Conservation (phyloP, 2,797 vertebrate genomes). For the Gymnoscopelus braueri region DNA sequence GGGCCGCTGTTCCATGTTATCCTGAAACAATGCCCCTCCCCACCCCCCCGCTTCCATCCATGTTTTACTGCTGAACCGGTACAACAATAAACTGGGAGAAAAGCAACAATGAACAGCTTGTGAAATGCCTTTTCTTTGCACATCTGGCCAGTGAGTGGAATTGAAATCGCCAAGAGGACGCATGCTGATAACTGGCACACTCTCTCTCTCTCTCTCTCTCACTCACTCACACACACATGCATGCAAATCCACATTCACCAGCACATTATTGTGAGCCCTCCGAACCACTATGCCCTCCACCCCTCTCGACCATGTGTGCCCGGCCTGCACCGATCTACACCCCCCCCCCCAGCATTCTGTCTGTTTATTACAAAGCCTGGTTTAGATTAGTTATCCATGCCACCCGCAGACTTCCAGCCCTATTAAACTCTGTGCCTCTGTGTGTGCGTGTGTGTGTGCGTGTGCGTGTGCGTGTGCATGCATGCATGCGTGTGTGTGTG, state of each 20-base stretch:
- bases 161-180: conserved; percentile 19
- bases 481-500: conserved; percentile 11
- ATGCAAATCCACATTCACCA: conserved; percentile 12
- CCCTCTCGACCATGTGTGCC: not conserved
- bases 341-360: conserved; percentile 55
- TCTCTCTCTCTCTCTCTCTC: conserved; percentile 10
- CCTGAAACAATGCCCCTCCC: conserved; percentile 72
- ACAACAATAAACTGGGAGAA: conserved; percentile 83
- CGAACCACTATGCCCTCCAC: not conserved
- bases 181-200: conserved; percentile 7
- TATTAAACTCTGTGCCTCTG: conserved; percentile 86
- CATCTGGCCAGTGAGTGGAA: conserved; percentile 28
- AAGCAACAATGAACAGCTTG: conserved; percentile 47
- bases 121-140: conserved; percentile 18
- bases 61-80: conserved; percentile 86
- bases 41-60: conserved; percentile 68
- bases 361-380: conserved; percentile 78
- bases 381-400: conserved; percentile 84
- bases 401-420: conserved; percentile 83
- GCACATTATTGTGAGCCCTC: not conserved
- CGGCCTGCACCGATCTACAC: not conserved
- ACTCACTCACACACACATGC: conserved; percentile 13
- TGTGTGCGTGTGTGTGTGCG: conserved; percentile 61
- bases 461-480: conserved; percentile 10
- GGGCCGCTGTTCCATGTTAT: conserved; percentile 55